Conservation (phyloP, 2,113 vertebrate species). For the Melierax canorus region DNA sequence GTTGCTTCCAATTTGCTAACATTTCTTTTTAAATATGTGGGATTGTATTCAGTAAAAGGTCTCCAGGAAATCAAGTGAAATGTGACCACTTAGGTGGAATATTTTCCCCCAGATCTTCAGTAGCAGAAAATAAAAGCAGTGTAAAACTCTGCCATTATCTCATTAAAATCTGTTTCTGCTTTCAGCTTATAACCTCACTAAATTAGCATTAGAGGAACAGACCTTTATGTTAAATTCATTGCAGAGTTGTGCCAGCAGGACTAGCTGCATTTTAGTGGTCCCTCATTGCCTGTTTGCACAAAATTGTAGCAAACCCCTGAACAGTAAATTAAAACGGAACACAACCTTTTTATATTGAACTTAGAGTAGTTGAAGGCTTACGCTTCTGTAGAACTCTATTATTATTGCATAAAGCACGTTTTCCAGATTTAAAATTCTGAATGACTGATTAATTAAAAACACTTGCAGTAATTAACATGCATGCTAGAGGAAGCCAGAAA, state of each 20-base stretch:
- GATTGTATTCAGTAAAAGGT: not conserved
- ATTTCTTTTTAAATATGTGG: not conserved
- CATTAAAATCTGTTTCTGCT: constrained; percentile 56
- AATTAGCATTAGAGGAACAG: constrained; percentile 58
- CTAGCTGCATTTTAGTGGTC: constrained; percentile 49
- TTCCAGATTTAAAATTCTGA: constrained; percentile 18
- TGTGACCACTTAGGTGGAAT: not conserved
- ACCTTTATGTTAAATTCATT: constrained; percentile 51
- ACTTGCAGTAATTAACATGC: constrained; percentile 16
- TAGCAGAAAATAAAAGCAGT: constrained; percentile 44
- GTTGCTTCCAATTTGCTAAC: not conserved
- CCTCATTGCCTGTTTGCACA: constrained; percentile 48
- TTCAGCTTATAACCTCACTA: constrained; percentile 46
- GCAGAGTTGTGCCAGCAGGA: constrained; percentile 36
- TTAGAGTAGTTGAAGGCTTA: constrained; percentile 10
- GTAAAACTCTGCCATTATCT: constrained; percentile 41
- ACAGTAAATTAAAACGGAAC: constrained; percentile 53
- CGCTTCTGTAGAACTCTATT: not conserved
- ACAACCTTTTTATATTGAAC: constrained; percentile 16
- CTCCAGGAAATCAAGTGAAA: constrained; percentile 17
- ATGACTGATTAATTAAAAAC: constrained; percentile 33
- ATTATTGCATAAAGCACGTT: not conserved
- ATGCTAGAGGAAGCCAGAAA: not conserved
- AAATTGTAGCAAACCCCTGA: constrained; percentile 36
- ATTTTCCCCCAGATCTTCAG: not conserved